phyloP scores from a whole-genome alignment of 2,797 vertebrate genomes.

The Eurystomus glaucurus region DNA sequence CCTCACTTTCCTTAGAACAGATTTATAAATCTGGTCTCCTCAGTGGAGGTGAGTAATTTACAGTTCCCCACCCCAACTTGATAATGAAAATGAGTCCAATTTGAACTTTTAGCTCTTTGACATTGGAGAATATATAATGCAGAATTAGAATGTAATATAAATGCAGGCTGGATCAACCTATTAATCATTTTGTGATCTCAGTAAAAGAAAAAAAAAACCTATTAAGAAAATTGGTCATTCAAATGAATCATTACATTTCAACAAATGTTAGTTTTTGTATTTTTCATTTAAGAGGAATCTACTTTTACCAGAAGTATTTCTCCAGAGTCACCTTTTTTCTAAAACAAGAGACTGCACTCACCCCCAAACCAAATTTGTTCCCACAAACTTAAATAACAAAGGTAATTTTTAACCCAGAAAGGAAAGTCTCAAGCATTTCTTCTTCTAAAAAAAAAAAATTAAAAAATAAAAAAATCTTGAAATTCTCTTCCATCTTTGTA shows the following conservation, averaged over 20 bases:
- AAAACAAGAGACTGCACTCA: neutral
- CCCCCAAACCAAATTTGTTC: neutral
- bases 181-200: constrained; percentile 63
- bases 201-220: neutral
- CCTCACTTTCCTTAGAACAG: constrained; percentile 34
- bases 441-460: neutral
- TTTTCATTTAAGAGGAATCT: neutral
- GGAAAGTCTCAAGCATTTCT: neutral
- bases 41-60: constrained; percentile 54
- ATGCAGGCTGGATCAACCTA: constrained; percentile 49
- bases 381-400: neutral
- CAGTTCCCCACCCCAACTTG: constrained; percentile 45
- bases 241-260: constrained; percentile 72
- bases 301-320: neutral
- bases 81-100: constrained; percentile 61
- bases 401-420: neutral
- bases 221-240: constrained; percentile 62
- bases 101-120: constrained; percentile 61
- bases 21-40: constrained; percentile 55
- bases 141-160: constrained; percentile 56
- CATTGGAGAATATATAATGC: constrained; percentile 30
- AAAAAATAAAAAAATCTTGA: neutral
- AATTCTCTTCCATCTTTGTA: neutral
- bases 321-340: neutral
- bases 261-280: constrained; percentile 67